Evolutionary conservation across 2,888 invertebrate genomes (phyloP).

Genomic region (Punctoribates punctum): DNA sequence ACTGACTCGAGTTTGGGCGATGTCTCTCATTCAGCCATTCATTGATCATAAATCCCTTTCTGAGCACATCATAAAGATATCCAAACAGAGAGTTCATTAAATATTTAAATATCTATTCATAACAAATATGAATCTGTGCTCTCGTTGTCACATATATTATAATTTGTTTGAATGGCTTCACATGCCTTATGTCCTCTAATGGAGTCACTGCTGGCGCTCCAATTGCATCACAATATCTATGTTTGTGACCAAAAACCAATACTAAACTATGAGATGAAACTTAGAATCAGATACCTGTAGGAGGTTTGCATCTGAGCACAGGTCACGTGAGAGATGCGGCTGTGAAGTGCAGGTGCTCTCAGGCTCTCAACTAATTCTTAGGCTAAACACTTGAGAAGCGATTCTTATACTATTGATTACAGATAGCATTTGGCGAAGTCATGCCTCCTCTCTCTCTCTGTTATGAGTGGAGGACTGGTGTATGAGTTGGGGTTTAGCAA

Average conservation of each 20-base stretch:
- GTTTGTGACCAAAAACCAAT: constrained; percentile 17
- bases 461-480: background rate
- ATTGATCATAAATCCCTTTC: constrained; percentile 25
- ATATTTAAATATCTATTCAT: constrained; percentile 31
- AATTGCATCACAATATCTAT: background rate
- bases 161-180: constrained; percentile 26
- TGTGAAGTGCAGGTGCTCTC: constrained; percentile 24
- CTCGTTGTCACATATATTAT: constrained; percentile 17
- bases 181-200: background rate
- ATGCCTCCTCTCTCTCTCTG: background rate
- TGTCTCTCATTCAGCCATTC: constrained; percentile 15
- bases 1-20: constrained; percentile 10
- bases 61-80: constrained; percentile 29
- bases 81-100: constrained; percentile 34
- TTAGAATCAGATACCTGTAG: constrained; percentile 22
- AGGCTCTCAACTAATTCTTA: constrained; percentile 5
- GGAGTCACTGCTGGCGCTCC: background rate
- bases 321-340: constrained; percentile 1
- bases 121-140: constrained; percentile 9
- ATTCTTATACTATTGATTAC: background rate
- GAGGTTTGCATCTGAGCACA: background rate
- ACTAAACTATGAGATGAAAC: background rate
- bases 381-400: background rate
- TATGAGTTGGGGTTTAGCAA: background rate
- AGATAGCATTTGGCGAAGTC: background rate